Evolutionary conservation across 2,113 vertebrate species (phyloP), one percentile per base, ranked within the genome.

Genomic region (Chiloscyllium plagiosum): DNA sequence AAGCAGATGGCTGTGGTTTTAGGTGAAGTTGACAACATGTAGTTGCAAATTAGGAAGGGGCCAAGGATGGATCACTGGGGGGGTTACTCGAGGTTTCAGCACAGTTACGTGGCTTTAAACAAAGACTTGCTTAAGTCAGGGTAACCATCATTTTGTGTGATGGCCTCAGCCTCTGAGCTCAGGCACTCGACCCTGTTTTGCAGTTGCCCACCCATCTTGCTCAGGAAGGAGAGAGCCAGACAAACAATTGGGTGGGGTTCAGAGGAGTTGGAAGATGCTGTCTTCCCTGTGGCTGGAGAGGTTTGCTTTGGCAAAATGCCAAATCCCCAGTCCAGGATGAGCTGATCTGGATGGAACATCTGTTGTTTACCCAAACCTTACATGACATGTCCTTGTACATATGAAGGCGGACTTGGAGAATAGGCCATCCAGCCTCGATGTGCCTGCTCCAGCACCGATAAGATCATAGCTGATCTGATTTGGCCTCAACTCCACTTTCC

Each of bases 281-380:
- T 96, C 97, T 95, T 97, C 0, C 96, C 97, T 3, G 96, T 96
- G 0, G 96, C 3, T 2, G 97, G 96, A 19, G 96, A 95, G 2
- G 66, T 72, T 10, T 98, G 97, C 96, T 98, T 98, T 76, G 97
- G 96, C 1, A 97, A 97, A 96, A 97, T 97, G 95, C 98, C 98
- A 0, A 98, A 99, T 97, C 97, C 98, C 98, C 98, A 98, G 83
- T 97, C 97, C 2, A 96, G 96, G 86, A 96, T 96, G 10, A 96
- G 96, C 83, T 97, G 98, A 66, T 98, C 98, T 0, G 97, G 96
- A 95, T 97, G 97, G 76, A 97, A 96, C 87, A 96, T 96, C 95
- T 97, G 96, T 97, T 98, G 99, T 92, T 97, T 61, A 7, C 56
- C 56, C 8, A 12, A 61, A 61, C 56, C 56, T 61, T 61, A 61